A percentile compares a stretch with the other conserved stretches of the same genome.
phyloP scores from a whole-genome alignment of 2,888 invertebrate genomes.

The Himalopsyche kuldschensis region DNA sequence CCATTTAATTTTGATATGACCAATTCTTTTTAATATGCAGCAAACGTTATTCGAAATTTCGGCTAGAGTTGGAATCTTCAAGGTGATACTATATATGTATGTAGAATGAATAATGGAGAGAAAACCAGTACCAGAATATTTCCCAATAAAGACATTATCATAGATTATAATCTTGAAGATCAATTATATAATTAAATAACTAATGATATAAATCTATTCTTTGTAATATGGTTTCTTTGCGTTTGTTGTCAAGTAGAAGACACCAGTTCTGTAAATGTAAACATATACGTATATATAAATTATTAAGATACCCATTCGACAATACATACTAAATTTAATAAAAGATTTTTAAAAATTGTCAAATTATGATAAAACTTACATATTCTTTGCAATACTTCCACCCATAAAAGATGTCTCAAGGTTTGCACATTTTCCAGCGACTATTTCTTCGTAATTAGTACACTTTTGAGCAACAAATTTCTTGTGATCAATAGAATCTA shows the following conservation, averaged over 20 bases:
- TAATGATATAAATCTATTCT: constrained; percentile 4
- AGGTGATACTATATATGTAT: no score
- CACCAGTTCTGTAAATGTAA: constrained; percentile 24
- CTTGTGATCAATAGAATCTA: constrained; percentile 36
- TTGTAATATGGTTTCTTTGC: constrained; percentile 31
- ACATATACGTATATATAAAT: background rate
- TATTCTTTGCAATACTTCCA: constrained; percentile 38
- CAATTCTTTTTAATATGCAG: no score
- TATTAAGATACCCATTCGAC: background rate
- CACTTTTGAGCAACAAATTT: constrained; percentile 36
- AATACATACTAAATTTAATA: background rate
- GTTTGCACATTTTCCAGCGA: constrained; percentile 27
- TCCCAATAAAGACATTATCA: no score
- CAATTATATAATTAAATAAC: no score
- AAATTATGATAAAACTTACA: constrained; percentile 40
- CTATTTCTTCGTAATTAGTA: constrained; percentile 32
- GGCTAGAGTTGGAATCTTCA: no score
- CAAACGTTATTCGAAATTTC: no score
- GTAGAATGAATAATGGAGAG: no score
- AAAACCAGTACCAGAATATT: no score
- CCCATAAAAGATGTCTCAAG: constrained; percentile 33
- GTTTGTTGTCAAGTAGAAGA: constrained; percentile 30
- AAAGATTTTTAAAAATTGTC: background rate
- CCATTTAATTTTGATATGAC: no score
- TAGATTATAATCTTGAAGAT: no score